These are phyloP conservation scores for Tautogolabrus adspersus DNA, from an alignment of 2,113 vertebrate genomes.

Conservation along the genomic window DNA sequence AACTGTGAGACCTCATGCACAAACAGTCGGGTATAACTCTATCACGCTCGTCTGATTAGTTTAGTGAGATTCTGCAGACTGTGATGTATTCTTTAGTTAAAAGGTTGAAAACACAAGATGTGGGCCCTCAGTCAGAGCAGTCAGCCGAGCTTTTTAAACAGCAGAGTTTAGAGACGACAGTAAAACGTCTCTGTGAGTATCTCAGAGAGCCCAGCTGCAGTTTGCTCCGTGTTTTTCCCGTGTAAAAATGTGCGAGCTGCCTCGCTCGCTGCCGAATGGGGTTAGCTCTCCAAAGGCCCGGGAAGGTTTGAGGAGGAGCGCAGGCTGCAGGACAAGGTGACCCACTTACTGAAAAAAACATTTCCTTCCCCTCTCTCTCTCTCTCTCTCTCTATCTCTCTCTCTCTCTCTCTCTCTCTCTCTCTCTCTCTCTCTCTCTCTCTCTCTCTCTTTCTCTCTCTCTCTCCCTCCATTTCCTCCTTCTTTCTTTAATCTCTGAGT, in stretches of 20 bases:
- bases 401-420: not conserved
- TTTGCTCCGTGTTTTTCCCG: slow-evolving; percentile 31
- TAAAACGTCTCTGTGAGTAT: not conserved
- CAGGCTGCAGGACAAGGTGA: slow-evolving; percentile 75
- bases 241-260: slow-evolving; percentile 5
- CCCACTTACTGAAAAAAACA: slow-evolving; percentile 65
- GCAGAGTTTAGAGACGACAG: not conserved
- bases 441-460: not conserved
- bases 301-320: slow-evolving; percentile 62
- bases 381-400: slow-evolving; percentile 1
- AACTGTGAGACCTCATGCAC: too few species aligned
- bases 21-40: not conserved
- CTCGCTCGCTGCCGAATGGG: slow-evolving; percentile 64
- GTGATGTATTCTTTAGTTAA: not conserved
- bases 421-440: slow-evolving; percentile 14
- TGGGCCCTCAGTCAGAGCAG: too few species aligned
- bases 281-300: slow-evolving; percentile 69
- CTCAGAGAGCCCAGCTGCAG: slow-evolving; percentile 1
- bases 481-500: not conserved
- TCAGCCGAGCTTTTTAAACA: too few species aligned
- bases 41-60: not conserved
- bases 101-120: not conserved
- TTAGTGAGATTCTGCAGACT: not conserved
- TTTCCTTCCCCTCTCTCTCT: slow-evolving; percentile 21
- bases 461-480: slow-evolving; percentile 19